Evolutionary conservation across 2,797 vertebrate genomes (phyloP).

Genomic region (Intellagama lesueurii): DNA sequence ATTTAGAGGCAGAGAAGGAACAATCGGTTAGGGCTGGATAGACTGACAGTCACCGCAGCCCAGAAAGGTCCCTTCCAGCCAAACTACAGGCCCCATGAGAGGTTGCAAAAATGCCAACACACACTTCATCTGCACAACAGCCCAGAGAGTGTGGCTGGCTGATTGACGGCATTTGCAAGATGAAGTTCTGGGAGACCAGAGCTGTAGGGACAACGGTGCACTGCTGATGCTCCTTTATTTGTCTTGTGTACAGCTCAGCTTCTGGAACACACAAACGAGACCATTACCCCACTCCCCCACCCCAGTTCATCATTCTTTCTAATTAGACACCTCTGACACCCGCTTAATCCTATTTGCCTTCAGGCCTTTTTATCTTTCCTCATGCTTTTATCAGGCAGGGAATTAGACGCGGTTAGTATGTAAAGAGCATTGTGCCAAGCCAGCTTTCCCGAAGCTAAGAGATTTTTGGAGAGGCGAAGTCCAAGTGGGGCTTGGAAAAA

Average conservation of each 20-base stretch:
- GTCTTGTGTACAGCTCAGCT: not conserved
- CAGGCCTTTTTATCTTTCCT: conserved; percentile 72
- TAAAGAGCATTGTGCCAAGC: conserved; percentile 47
- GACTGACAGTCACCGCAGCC: too few species aligned
- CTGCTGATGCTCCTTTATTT: not conserved
- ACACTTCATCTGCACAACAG: too few species aligned
- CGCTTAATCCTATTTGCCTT: conserved; percentile 76
- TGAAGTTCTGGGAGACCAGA: not conserved
- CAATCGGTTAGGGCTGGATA: too few species aligned
- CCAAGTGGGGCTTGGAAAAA: conserved; percentile 61
- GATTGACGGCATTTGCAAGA: too few species aligned
- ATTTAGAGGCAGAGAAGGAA: too few species aligned
- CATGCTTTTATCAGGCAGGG: conserved; percentile 69
- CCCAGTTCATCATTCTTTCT: conserved; percentile 74
- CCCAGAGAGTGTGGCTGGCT: too few species aligned
- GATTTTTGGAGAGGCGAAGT: conserved; percentile 48
- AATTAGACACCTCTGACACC: conserved; percentile 77
- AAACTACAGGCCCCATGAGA: too few species aligned
- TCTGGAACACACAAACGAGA: conserved; percentile 22
- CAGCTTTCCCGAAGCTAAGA: conserved; percentile 61
- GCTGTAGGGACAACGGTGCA: not conserved
- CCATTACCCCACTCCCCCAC: not conserved
- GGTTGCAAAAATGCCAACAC: too few species aligned
- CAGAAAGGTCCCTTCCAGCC: too few species aligned
- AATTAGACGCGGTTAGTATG: conserved; percentile 66